Base-by-base conservation (phyloP, 2,113 vertebrate species). In the Pangasianodon gigas region DNA sequence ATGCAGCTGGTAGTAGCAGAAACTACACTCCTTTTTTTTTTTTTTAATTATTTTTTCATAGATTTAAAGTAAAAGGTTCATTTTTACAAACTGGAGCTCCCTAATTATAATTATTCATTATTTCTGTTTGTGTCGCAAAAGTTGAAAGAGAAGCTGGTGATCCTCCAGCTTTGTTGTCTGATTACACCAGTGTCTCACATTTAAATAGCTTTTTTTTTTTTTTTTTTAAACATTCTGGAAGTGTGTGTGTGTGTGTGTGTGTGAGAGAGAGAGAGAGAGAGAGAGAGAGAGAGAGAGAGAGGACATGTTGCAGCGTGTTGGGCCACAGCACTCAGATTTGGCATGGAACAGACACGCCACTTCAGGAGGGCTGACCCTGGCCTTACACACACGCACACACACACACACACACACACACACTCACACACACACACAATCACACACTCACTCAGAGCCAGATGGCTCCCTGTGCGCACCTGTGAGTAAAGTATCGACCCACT, bases 291-390 rank as follows among this genome's bases (percentile, higher is more conserved):
- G 41, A 77, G 14, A 37, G 80, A 83, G 56, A 46, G 8, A n/a
- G 54, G n/a, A 88, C 75, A 88, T 85, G n/a, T 52, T 85, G 81
- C 58, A 65, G 46, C 54, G 18, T 77, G 62, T 58, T 77, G 84
- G 79, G 86, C 29, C 51, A 44, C 48, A 60, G 44, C 54, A 80
- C 67, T 77, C 62, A 74, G 41, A 82, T 67, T 90, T 89, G 90
- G 86, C 90, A 88, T 46, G 13, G 18, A 86, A 71, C 75, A 82
- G 74, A 74, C 79, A 87, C 29, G 6, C 32, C 85, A 46, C 84
- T 48, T 77, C 82, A 74, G 88, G 88, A 90, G 86, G 62, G 67
- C 88, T 89, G 87, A 88, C 82, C 24, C 74, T 85, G 41, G 48
- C 82, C 90, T 21, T 9, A 87, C 41, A 87, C 85, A 87, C 85